Percentiles rank a stretch among this genome's conserved stretches.
Conservation (phyloP, 92 coral and sea anemone species). For the Zoanthus sansibaricus region DNA sequence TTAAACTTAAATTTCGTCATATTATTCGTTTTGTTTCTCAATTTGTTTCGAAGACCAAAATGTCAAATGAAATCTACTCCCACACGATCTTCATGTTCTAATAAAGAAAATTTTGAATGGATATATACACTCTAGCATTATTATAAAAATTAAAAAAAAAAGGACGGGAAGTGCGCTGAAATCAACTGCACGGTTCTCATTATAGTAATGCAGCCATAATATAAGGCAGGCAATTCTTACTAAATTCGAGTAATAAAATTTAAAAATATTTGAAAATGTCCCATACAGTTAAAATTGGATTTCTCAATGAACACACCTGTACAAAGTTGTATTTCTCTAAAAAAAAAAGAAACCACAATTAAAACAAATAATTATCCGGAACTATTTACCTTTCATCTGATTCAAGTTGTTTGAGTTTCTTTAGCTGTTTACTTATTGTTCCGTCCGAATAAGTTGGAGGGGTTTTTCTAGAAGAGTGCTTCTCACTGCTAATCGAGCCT, state of each 20-base stretch:
- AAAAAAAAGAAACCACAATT: background rate
- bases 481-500: constrained; percentile 69
- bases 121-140: too few species aligned
- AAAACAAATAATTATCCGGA: background rate
- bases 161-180: too few species aligned
- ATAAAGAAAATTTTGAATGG: background rate
- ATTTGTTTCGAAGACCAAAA: background rate
- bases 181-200: too few species aligned
- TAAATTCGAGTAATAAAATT: too few species aligned
- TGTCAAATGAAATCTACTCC: background rate
- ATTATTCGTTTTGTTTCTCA: background rate
- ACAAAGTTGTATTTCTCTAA: background rate
- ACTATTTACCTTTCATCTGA: constrained; percentile 81
- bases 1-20: background rate
- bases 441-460: constrained; percentile 87
- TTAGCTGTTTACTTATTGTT: constrained; percentile 79
- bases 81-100: background rate
- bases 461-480: constrained; percentile 59
- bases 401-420: constrained; percentile 73
- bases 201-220: too few species aligned
- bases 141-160: too few species aligned
- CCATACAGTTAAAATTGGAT: too few species aligned
- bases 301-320: background rate
- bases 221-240: too few species aligned
- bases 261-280: too few species aligned